Evolutionary conservation across 2,113 vertebrate species (phyloP), one percentile per base, ranked within the genome.

Genomic region (Bombycilla garrulus): DNA sequence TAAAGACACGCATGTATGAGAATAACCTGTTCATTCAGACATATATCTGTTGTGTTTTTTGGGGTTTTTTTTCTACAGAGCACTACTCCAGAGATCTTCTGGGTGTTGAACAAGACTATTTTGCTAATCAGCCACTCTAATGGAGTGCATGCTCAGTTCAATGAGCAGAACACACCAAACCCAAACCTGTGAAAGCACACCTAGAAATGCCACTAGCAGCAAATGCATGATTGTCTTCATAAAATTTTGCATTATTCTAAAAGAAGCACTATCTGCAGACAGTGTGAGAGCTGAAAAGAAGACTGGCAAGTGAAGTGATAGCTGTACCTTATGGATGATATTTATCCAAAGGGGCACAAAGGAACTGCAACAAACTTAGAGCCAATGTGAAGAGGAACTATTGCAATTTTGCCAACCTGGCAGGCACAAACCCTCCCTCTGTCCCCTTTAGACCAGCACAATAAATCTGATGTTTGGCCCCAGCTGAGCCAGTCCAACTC

Each of bases 31-130:
- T 60, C 29, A 24, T 72, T 86, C 44, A 42, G 58, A 71, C 5
- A 23, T 9, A 0, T 5, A 74, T 31, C 8, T 76, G 25, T 31
- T 28, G 6, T 1, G 5, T 1, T 2, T 6, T 28, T 74, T 76
- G 62, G 6, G 2, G 5, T 1, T 2, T 6, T 28, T 74, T 76
- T 67, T 88, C 38, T 5, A 25, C 44, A 81, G 23, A 81, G 12
- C 17, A 31, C 6, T 36, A 36, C 26, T 78, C 42, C 24, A 66
- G 44, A 78, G 42, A 72, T 61, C 1, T 2, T 80, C 58, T 66
- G 26, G 15, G 25, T 84, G 74, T 53, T 45, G 22, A 80, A 81
- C 11, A 74, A 71, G 33, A 50, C 15, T 14, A 6, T 5, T 17
- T 60, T 72, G 53, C 29, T 58, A 13, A 73, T 11, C n/a, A 60